Conservation (phyloP, 2,797 vertebrate species). For the Hydrolagus colliei region DNA sequence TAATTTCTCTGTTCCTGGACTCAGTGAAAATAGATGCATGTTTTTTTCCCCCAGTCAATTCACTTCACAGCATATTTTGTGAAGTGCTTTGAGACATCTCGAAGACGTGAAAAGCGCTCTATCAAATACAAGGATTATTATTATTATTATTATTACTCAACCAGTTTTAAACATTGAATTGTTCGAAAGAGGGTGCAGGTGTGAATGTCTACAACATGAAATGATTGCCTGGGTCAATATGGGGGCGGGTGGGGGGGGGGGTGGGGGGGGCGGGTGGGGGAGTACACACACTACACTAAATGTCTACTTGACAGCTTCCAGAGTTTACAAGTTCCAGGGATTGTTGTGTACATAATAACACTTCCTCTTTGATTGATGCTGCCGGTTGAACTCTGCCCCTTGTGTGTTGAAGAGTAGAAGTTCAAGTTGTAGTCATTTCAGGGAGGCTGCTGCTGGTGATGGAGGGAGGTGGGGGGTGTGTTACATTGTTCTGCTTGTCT, state of each 20-base stretch:
- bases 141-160: too few relatives aligned
- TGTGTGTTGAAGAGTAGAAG: constrained; percentile 51
- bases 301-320: constrained; percentile 27
- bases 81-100: too few relatives aligned
- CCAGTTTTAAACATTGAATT: not conserved
- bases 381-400: constrained; percentile 55
- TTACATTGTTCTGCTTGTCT: constrained; percentile 46
- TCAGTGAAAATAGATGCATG: too few relatives aligned
- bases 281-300: not conserved
- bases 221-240: not conserved
- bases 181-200: not conserved
- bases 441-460: constrained; percentile 21
- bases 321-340: constrained; percentile 32
- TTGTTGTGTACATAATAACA: constrained; percentile 46
- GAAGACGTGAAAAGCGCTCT: too few relatives aligned
- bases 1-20: too few relatives aligned
- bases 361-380: constrained; percentile 49
- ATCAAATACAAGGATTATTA: too few relatives aligned
- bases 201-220: too few relatives aligned
- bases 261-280: not conserved
- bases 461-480: constrained; percentile 41
- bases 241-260: not conserved
- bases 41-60: too few relatives aligned
- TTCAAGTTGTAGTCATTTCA: constrained; percentile 45
- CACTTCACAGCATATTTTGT: too few relatives aligned